A percentile compares a stretch with the other conserved stretches of the same genome.
Evolutionary conservation across 2,797 vertebrate genomes (phyloP).

Genomic region (Sebastes melanostomus): DNA sequence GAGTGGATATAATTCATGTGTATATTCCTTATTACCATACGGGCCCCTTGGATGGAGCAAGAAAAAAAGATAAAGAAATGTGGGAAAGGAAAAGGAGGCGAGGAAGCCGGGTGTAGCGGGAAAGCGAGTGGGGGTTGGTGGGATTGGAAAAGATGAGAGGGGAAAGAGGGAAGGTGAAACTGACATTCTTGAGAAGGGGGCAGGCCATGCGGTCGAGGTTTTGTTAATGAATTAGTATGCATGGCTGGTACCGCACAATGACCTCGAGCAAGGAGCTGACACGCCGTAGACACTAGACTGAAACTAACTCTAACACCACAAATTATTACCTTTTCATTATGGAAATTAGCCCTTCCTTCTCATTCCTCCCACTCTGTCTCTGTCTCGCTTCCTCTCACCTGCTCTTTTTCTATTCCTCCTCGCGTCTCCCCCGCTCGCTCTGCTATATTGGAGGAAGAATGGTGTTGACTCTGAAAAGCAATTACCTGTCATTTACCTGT

Average conservation of each 20-base stretch:
- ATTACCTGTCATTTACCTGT: constrained; percentile 83
- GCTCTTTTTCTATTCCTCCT: constrained; percentile 54
- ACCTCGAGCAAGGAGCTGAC: constrained; percentile 72
- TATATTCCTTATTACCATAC: constrained; percentile 28
- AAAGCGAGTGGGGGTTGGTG: constrained; percentile 17
- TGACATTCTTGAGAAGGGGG: constrained; percentile 67
- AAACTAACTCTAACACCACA: constrained; percentile 78
- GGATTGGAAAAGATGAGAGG: constrained; percentile 52
- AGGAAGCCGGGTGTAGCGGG: background rate
- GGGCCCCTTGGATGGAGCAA: background rate
- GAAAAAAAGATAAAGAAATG: constrained; percentile 10
- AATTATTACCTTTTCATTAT: constrained; percentile 83
- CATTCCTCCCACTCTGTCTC: constrained; percentile 73
- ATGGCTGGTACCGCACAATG: constrained; percentile 67
- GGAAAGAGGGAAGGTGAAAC: constrained; percentile 68
- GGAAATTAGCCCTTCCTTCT: constrained; percentile 75
- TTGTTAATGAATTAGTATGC: constrained; percentile 78
- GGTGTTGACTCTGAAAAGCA: constrained; percentile 80
- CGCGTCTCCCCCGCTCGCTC: constrained; percentile 45
- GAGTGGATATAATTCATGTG: constrained; percentile 41
- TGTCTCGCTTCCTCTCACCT: constrained; percentile 65
- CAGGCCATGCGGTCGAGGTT: constrained; percentile 42
- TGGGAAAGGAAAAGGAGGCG: background rate
- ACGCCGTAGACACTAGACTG: constrained; percentile 65
- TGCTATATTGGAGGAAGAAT: constrained; percentile 67